Base-by-base conservation (phyloP, 2,888 invertebrate species). In the Xylocampa areola region DNA sequence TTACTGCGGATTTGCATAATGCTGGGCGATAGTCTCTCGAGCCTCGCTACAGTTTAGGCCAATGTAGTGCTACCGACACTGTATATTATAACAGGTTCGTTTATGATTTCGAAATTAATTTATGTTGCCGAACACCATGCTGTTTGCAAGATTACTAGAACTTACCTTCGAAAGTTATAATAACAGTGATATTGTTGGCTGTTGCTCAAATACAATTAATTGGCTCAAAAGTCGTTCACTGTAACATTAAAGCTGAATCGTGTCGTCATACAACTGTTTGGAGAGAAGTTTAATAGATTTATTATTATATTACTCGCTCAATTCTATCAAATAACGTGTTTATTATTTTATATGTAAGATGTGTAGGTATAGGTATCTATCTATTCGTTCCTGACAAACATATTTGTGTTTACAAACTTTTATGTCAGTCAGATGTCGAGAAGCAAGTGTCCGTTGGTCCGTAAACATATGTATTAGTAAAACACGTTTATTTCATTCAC, bases 1-100 rank as follows among this genome's bases (percentile, higher is more conserved):
- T 68, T 68, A 60, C 23, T 59, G 40, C 30, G 16, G 32, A 69
- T 79, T 79, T 76, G 67, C 77, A 73, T 77, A 75, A 73, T 64
- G 58, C 50, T 40, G 8, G 17, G 30, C 37, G 43, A 49, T 47
- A 57, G 36, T 8, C 41, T 39, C 51, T 66, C n/a, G n/a, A n/a
- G n/a, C n/a, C n/a, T n/a, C 68, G 64, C 55, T 64, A 57, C 50
- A 60, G 44, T 74, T 62, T 55, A 51, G 45, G 29, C 36, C 17
- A 40, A 55, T 44, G 50, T 48, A 23, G 45, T 57, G 41, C 50
- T 25, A 17, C 41, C 39, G 30, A 53, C 23, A 51, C 19, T 25
- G 7, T 29, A 45, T 50, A 60, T 30, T 32, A 48, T 59, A 68
- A 58, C 59, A 49, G 45, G 65, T 59, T 63, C 50, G 35, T 47